Base-by-base conservation (phyloP, 2,888 invertebrate species). In the Tubulanus polymorphus region DNA sequence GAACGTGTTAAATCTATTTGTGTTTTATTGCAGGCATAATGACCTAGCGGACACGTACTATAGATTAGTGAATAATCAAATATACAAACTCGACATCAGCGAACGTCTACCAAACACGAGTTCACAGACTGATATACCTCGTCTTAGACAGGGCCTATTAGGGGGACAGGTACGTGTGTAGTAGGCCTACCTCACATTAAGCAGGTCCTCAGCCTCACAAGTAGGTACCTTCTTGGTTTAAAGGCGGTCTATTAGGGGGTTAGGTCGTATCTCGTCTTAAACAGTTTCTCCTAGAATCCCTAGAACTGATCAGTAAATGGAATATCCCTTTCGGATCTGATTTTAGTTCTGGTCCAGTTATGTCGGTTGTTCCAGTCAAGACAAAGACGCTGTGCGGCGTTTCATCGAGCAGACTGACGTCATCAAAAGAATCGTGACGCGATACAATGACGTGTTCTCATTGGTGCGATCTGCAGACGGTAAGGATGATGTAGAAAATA, bases 381-480 rank as follows among this genome's bases (percentile, higher is more conserved):
- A 88, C 78, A 87, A 88, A 70, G 91, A 91, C 74, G 89, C 91
- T 48, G 89, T 91, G 67, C 88, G 90, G 74, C 82, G 88, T 68
- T 89, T 90, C 30, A 83, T 91, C 71, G 91, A 91, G 73, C 91
- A 91, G 80, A 88, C 90, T 72, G 91, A 91, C 81, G 84, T 90
- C 68, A 90, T 91, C 75, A 86, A 89, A 74, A 84, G 90, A 64
- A 85, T 90, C 68, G 88, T 90, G 6, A 86, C 87, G 68, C 85
- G 87, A 74, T 91, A 91, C 79, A 85, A 88, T 55, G 87, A 89
- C 61, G 85, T 87, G 1, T 78, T 80, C 55, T 59, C 71, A 54
- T 71, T 74, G 52, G 78, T 71, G 77, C 89, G 89, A 54, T 87
- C 89, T 20, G 85, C 89, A 51, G 84, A 87, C 80, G 90, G 90